Base-by-base conservation (phyloP, 2,888 invertebrate species). In the Drosophila prostipennis region DNA sequence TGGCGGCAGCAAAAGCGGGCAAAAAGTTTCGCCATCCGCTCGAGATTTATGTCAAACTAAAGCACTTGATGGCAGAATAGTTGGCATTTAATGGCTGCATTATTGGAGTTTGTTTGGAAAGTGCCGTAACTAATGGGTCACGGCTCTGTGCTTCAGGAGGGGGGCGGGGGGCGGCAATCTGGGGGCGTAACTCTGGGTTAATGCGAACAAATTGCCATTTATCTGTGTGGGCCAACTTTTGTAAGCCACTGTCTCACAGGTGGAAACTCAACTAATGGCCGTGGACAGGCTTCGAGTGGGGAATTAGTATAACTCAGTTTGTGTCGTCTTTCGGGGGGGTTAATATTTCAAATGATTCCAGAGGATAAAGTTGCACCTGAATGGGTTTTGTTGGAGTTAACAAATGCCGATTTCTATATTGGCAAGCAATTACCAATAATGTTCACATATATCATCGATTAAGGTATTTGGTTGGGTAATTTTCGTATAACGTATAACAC, bases 21-120 rank as follows among this genome's bases (percentile, higher is more conserved):
- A 63, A 80, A 72, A 72, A 60, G 52, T 80, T 78, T 78, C 29
- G 65, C 68, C 68, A 51, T 69, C 74, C 79, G 78, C 61, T 59
- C 57, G 73, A 82, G 86, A 82, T 88, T 82, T 88, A 82, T 82
- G 88, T 80, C 88, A 82, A 82, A 86, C 82, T 88, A 88, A 82
- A 82, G 83, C 78, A 88, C 88, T 82, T 82, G 86, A 87, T 85
- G 81, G 67, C 82, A 74, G 72, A 81, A 74, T 87, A 88, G 88
- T 88, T 88, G 88, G 80, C 88, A 82, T 82, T 86, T 82, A 88
- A 82, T 82, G 86, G 88, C 88, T 82, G 80, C 77, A 85, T 82
- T 87, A 82, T 82, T 82, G 88, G 75, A 82, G 69, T 82, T 82
- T 72, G 69, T 80, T 68, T 53, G 61, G 76, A 87, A 63, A 87